Evolutionary conservation across 2,113 vertebrate species (phyloP).

Genomic region (Cariama cristata): DNA sequence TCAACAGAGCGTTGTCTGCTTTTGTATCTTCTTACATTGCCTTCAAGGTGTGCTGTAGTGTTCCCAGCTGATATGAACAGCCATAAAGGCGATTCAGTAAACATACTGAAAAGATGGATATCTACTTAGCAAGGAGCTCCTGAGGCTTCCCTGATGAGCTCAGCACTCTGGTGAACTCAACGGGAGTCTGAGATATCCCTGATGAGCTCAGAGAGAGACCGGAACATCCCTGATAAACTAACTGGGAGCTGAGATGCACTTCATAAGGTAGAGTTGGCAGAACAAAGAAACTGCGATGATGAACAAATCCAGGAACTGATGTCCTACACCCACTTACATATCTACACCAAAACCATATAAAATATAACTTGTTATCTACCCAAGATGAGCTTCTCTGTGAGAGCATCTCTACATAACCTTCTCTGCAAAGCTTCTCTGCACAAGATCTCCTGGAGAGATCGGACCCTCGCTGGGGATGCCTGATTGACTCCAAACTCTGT

Average conservation of each 20-base stretch:
- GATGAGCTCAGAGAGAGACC: not conserved
- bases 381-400: not conserved
- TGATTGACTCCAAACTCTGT: not conserved
- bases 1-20: not conserved
- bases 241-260: not conserved
- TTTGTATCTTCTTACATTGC: not conserved
- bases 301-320: not conserved
- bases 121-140: not conserved
- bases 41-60: not conserved
- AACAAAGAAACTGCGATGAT: not conserved
- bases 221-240: not conserved
- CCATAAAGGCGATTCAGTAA: not conserved
- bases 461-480: accelerated
- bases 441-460: not conserved
- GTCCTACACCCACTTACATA: not conserved
- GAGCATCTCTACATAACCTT: not conserved
- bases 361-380: not conserved
- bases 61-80: not conserved
- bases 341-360: not conserved
- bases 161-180: not conserved
- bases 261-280: not conserved
- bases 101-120: not conserved
- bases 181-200: not conserved
- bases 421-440: not conserved
- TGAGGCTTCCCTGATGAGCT: not conserved